Base-by-base conservation (phyloP, 1,140 invertebrate species). In the Pseudomyrmex dendroicus region DNA sequence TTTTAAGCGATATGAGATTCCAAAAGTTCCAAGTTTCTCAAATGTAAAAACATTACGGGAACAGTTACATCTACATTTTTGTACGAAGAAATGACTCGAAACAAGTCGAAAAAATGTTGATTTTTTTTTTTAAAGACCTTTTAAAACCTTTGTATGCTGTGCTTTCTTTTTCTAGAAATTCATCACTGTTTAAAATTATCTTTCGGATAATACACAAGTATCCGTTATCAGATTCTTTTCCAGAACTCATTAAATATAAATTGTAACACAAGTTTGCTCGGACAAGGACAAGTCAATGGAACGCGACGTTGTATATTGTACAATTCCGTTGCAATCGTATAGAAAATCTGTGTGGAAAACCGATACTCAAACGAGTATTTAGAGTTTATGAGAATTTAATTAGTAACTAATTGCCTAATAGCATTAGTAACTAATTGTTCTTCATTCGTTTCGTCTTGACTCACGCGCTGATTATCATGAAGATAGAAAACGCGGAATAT, bases 241-340 rank as follows among this genome's bases (percentile, higher is more conserved):
- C 25, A 70, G 57, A 80, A 70, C 64, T 78, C n/a, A 8, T 70
- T 72, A 80, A 80, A 61, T 48, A 70, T 80, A 44, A 46, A 72
- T 68, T 57, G 22, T 15, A 2, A 17, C 46, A 20, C 48, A 25
- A 25, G 50, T 20, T 50, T 20, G 66, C 15, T 59, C 20, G 44
- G 5, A 13, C 54, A 70, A 72, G 54, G 66, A 35, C 44, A 48
- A 70, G 61, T 80, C 66, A 59, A 70, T 80, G 46, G n/a, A 70
- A 54, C 44, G 54, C 22, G 44, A 80, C 66, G 20, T 59, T 48
- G 22, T 22, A 15, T 1, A 68, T 35, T 7, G 35, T 7, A 35
- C 35, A 35, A 35, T 35, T 35, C 17, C 44, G 35, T 70, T 15
- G 20, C n/a, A 35, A 50, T 64, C 48, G 59, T 63, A 20, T 59